Evolutionary conservation across 2,888 invertebrate genomes (phyloP).

Genomic region (Amaurobius ferox): DNA sequence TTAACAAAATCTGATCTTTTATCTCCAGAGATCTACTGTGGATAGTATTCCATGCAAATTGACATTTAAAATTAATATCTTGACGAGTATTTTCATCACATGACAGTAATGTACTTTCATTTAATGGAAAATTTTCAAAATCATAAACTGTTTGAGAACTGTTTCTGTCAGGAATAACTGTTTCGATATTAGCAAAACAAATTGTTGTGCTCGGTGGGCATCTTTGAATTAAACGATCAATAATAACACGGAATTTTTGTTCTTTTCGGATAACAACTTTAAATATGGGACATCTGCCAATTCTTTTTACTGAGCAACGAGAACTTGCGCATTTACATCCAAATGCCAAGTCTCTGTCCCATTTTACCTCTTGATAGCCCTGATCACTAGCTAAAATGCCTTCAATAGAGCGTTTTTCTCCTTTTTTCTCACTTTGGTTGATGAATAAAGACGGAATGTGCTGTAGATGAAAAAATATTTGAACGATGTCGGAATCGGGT

Average conservation of each 20-base stretch:
- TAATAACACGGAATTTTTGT: constrained; percentile 31
- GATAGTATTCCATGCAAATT: constrained; percentile 65
- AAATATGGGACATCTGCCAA: constrained; percentile 50
- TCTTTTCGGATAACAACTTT: constrained; percentile 40
- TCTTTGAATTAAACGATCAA: constrained; percentile 57
- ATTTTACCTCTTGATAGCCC: constrained; percentile 53
- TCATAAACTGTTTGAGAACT: background rate
- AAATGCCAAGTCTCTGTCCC: constrained; percentile 56
- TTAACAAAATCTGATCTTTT: constrained; percentile 44
- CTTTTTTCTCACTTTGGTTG: constrained; percentile 8
- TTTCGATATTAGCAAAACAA: constrained; percentile 29
- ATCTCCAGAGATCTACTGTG: constrained; percentile 35
- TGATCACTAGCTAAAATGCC: constrained; percentile 49
- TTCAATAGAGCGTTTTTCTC: too few species aligned
- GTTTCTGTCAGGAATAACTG: background rate
- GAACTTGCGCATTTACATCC: constrained; percentile 42
- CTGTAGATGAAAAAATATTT: constrained; percentile 39
- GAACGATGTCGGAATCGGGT: constrained; percentile 15
- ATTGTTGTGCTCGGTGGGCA: constrained; percentile 38
- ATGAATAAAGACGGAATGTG: constrained; percentile 35
- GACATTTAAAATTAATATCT: constrained; percentile 45
- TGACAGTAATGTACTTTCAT: background rate
- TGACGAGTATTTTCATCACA: too few species aligned
- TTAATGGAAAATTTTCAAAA: constrained; percentile 23
- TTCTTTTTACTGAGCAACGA: background rate